These are phyloP conservation scores for Hirtodrosophila trivittata DNA, from an alignment of 2,888 invertebrate genomes.

Conservation along the genomic window DNA sequence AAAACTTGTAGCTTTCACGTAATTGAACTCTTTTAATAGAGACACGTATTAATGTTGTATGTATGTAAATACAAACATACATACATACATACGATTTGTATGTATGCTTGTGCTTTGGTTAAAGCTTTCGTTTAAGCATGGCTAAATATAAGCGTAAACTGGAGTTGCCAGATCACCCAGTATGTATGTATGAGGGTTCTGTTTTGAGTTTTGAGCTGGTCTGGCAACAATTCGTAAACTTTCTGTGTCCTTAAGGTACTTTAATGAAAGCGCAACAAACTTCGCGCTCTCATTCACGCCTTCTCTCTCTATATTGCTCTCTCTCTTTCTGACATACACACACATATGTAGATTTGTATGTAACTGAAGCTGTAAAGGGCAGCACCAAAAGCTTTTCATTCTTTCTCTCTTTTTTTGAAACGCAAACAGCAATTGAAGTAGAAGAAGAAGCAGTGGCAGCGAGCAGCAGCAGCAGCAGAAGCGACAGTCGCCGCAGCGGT, in stretches of 20 bases:
- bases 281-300: slow-evolving; percentile 11
- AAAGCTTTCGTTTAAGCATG: neutral
- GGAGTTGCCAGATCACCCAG: slow-evolving; percentile 65
- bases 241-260: neutral
- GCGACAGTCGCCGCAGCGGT: slow-evolving; percentile 23
- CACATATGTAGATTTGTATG: slow-evolving; percentile 1
- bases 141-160: too few relatives aligned
- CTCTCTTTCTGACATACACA: slow-evolving; percentile 4
- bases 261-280: slow-evolving; percentile 32
- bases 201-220: slow-evolving; percentile 8
- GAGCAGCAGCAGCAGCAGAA: slow-evolving; percentile 22
- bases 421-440: slow-evolving; percentile 18
- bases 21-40: too few relatives aligned
- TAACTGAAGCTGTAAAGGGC: slow-evolving; percentile 58
- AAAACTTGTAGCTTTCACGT: too few relatives aligned
- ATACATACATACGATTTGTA: too few relatives aligned
- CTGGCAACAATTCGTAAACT: slow-evolving; percentile 45
- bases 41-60: too few relatives aligned
- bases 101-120: neutral
- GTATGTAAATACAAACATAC: too few relatives aligned
- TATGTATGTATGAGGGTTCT: neutral
- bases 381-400: slow-evolving; percentile 49
- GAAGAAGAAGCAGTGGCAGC: slow-evolving; percentile 22
- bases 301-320: neutral
- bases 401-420: slow-evolving; percentile 19